Evolutionary conservation across 2,113 vertebrate species (phyloP), one percentile per base, ranked within the genome.

Genomic region (Rissa tridactyla): DNA sequence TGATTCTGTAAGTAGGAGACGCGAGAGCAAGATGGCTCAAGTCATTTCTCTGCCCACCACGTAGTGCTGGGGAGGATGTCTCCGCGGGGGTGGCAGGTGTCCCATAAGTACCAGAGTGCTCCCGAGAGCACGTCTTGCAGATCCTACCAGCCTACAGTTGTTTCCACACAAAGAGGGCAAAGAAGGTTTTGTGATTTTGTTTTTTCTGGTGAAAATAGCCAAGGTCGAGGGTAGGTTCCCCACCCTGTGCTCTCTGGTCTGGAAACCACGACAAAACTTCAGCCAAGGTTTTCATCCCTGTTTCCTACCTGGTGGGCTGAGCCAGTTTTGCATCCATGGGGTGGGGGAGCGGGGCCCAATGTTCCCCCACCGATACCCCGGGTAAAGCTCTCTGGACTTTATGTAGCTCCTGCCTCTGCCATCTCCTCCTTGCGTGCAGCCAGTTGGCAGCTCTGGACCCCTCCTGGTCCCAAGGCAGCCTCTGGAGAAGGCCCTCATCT

Each of bases 301-400:
- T 23, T 51, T 22, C 23, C 55, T 3, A 10, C 32, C 44, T 6
- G 47, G 30, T 11, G 55, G 77, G 55, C 69, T 75, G 54, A 49
- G 47, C 38, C 29, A 4, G 65, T 9, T 91, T 10, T 52, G 44
- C 44, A 4, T 11, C 47, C 11, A 0, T 16, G 27, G 23, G 44
- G 5, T 52, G 10, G 51, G 44, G 11, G 21, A 44, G 13, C 49
- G 21, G 64, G 84, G 32, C 34, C 40, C 30, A 8, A 2, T 0
- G 17, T 42, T 40, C 29, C n/a, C n/a, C 55, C 61, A 21, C 5
- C 1, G 2, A 21, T 20, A 0, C 1, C 0, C 4, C 4, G 25
- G 71, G 57, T n/a, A 12, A 64, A 52, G 19, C 57, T 64, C 4
- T 4, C 54, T 7, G 20, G 61, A n/a, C 25, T 42, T n/a, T 22